Evolutionary conservation across 2,888 invertebrate species (phyloP), one percentile per base, ranked within the genome.

Genomic region (Halocaridina rubra): DNA sequence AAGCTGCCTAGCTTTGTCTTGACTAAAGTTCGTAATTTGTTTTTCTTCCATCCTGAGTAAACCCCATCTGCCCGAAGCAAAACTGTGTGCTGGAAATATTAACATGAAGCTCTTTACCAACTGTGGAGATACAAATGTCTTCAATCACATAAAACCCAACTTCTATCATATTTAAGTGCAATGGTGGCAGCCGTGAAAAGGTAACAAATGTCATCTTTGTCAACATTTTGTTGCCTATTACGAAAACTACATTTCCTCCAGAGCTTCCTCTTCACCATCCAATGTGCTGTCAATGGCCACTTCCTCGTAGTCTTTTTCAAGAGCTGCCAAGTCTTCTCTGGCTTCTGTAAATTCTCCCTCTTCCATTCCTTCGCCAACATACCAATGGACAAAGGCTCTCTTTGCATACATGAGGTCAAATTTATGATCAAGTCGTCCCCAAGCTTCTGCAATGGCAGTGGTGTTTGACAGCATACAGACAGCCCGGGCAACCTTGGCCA

Each of bases 341-440:
- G 92, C 92, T 89, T 92, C 92, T 2, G 91, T 90, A 88, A 92
- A 92, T 86, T 90, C 90, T 61, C 91, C 91, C 88, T 92, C 91
- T 84, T 92, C 92, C 92, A 93, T 92, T 27, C 93, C 92, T 89
- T 92, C 91, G 22, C 91, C 91, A 22, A 92, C 91, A 88, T 91
- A 91, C 98, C 98, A 98, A 92, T 98, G 98, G 88, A 98, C 98
- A 92, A 98, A 98, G 84, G 98, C 98, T 89, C 97, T 94, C 93
- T 98, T 98, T 91, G 97, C 97, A 92, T 97, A 98, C 97, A 98
- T 98, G 88, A 98, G 93, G 92, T 98, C 98, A 92, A 98, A 97
- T 92, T 97, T 98, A 92, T 97, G 97, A 92, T 98, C 97, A 88
- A 98, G 93, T 90, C 98, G 95, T 29, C 97, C 97, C 98, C 98